These are phyloP conservation scores for Volucella inanis DNA, from an alignment of 2,888 invertebrate species.

Conservation along the genomic window DNA sequence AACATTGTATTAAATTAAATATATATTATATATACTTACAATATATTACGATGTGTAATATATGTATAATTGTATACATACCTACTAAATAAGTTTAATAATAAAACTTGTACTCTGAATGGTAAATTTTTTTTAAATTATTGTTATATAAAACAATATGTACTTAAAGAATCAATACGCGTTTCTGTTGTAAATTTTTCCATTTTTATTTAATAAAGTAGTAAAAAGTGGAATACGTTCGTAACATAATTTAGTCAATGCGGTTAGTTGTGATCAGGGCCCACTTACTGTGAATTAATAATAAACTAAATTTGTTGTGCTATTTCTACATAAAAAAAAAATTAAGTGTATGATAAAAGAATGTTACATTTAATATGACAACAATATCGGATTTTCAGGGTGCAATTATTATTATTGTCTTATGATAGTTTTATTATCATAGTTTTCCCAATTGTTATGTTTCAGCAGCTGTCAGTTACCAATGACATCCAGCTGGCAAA, in stretches of 20 bases:
- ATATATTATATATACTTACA: conserved; percentile 8
- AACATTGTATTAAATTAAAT: conserved; percentile 52
- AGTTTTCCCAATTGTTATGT: too few relatives aligned
- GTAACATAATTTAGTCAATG: conserved; percentile 16
- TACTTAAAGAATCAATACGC: conserved; percentile 1
- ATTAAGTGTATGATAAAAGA: too few relatives aligned
- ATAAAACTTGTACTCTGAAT: conserved; percentile 73
- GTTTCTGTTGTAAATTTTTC: conserved; percentile 46
- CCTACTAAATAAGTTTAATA: conserved; percentile 53
- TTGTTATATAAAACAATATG: background rate
- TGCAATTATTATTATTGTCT: too few relatives aligned
- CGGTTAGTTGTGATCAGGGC: too few relatives aligned
- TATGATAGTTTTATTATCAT: too few relatives aligned
- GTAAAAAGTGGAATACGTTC: conserved; percentile 73
- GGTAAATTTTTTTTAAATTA: conserved; percentile 65
- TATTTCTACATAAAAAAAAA: too few relatives aligned
- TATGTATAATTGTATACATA: conserved; percentile 19
- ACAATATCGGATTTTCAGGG: too few relatives aligned
- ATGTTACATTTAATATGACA: too few relatives aligned
- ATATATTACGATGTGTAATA: background rate
- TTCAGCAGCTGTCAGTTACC: too few relatives aligned
- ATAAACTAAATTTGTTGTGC: too few relatives aligned
- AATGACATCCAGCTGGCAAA: too few relatives aligned
- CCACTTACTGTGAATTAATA: too few relatives aligned
- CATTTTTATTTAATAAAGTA: conserved; percentile 76